These are phyloP conservation scores for Euplagia quadripunctaria DNA, from an alignment of 2,888 invertebrate genomes.

Conservation along the genomic window DNA sequence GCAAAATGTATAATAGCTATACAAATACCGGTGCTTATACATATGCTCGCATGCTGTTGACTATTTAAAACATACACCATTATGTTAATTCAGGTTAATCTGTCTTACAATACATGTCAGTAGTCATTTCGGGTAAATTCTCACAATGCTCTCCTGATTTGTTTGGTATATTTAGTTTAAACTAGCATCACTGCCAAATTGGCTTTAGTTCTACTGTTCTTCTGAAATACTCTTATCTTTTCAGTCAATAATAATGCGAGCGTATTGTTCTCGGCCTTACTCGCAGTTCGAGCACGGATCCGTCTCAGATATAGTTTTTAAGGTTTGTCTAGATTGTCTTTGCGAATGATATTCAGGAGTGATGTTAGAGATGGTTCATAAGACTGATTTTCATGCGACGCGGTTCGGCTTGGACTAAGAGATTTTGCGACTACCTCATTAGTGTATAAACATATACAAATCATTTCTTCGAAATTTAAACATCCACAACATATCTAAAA, in stretches of 20 bases:
- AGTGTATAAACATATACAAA: neutral
- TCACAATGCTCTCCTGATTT: neutral
- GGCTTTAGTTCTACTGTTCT: neutral
- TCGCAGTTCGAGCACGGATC: too few relatives aligned
- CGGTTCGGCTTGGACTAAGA: neutral
- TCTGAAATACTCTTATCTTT: neutral
- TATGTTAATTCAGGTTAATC: neutral
- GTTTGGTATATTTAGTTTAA: neutral
- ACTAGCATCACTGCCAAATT: neutral
- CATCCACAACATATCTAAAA: neutral
- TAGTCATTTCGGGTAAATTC: too few relatives aligned
- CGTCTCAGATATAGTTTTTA: neutral
- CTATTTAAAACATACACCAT: too few relatives aligned
- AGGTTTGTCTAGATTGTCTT: constrained; percentile 1
- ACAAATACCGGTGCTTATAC: too few relatives aligned
- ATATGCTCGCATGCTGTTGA: too few relatives aligned
- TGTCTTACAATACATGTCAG: neutral
- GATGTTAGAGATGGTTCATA: neutral
- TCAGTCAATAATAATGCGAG: neutral
- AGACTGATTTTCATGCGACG: constrained; percentile 3
- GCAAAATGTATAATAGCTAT: too few relatives aligned
- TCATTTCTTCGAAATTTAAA: constrained; percentile 1
- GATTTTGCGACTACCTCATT: neutral
- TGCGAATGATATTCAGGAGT: neutral
- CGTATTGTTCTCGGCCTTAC: neutral